phyloP scores from a whole-genome alignment of 2,113 vertebrate genomes.

The Caranx ignobilis region DNA sequence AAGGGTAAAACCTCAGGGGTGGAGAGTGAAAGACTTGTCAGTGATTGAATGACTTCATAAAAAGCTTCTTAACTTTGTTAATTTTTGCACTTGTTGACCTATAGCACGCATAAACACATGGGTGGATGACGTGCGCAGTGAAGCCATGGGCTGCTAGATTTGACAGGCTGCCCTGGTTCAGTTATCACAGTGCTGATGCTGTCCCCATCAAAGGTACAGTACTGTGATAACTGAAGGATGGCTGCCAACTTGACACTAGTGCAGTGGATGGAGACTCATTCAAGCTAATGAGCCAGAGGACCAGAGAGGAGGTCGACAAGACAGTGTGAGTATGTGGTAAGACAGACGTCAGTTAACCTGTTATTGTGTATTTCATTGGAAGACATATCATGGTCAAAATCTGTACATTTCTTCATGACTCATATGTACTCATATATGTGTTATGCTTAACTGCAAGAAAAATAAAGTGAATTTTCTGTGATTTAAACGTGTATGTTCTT shows the following conservation, averaged over 20 bases:
- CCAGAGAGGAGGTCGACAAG: slow-evolving; percentile 7
- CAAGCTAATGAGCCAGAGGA: neutral
- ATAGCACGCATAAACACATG: neutral
- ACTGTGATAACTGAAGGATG: slow-evolving; percentile 99
- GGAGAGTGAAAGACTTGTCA: neutral
- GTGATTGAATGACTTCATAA: too few relatives aligned
- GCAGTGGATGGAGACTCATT: slow-evolving; percentile 31
- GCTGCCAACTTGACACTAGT: slow-evolving; percentile 95
- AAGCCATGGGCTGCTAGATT: slow-evolving; percentile 71
- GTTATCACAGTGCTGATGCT: slow-evolving; percentile 99
- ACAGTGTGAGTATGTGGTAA: slow-evolving; percentile 20
- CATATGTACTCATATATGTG: neutral
- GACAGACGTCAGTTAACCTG: neutral
- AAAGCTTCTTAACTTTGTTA: too few relatives aligned
- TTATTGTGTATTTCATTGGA: neutral
- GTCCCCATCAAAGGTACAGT: slow-evolving; percentile 99
- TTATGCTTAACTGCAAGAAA: neutral
- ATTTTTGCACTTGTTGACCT: slow-evolving; percentile 12
- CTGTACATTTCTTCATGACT: neutral
- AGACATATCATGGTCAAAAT: neutral
- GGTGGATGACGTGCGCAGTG: slow-evolving; percentile 27
- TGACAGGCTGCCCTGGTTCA: slow-evolving; percentile 99
- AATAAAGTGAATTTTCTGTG: slow-evolving; percentile 20
- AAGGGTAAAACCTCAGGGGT: neutral
- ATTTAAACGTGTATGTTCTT: neutral